Conservation (phyloP, 2,888 invertebrate species). For the Athalia circularis region DNA sequence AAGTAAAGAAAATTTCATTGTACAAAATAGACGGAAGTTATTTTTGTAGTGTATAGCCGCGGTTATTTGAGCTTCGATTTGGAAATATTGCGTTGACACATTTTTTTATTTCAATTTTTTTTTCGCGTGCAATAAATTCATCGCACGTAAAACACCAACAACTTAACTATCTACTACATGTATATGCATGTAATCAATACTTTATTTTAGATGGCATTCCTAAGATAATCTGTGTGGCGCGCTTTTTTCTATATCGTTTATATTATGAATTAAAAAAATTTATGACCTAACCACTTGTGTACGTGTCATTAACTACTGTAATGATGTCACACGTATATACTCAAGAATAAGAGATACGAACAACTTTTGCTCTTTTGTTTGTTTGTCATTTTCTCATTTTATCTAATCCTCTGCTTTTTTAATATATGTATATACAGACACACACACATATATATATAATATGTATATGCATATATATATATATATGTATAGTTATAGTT, state of each 20-base stretch:
- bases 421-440: too few species aligned
- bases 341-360: constrained; percentile 39
- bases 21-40: constrained; percentile 28
- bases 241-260: constrained; percentile 25
- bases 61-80: constrained; percentile 56
- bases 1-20: not conserved
- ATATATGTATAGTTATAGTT: constrained; percentile 10
- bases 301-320: constrained; percentile 14
- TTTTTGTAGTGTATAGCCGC: constrained; percentile 25
- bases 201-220: constrained; percentile 35
- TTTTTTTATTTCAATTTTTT: constrained; percentile 1
- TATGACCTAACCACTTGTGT: constrained; percentile 31
- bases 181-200: constrained; percentile 34
- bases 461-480: too few species aligned
- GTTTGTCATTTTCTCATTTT: too few species aligned
- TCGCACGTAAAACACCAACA: constrained; percentile 60
- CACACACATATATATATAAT: too few species aligned
- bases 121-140: constrained; percentile 50
- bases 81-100: constrained; percentile 66
- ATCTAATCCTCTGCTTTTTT: too few species aligned
- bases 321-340: constrained; percentile 28
- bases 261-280: constrained; percentile 10
- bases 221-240: constrained; percentile 41
- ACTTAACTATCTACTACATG: constrained; percentile 41
- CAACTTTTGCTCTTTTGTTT: not conserved